Evolutionary conservation across 2,797 vertebrate genomes (phyloP).

Genomic region (Phalanger gymnotis): DNA sequence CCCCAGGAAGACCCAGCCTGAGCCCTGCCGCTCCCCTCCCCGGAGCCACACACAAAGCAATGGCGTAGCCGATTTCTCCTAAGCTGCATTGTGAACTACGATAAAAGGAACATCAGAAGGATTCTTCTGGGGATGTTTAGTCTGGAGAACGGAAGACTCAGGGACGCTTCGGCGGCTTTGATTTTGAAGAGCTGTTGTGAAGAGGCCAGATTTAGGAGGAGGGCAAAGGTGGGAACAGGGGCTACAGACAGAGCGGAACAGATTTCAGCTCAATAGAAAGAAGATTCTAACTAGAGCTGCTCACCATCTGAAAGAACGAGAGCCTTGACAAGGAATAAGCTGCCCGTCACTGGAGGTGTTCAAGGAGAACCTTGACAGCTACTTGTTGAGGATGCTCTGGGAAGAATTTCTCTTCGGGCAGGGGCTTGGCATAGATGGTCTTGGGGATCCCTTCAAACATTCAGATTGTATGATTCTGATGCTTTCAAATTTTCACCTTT

Average conservation of each 20-base stretch:
- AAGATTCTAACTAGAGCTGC: neutral
- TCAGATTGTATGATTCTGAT: neutral
- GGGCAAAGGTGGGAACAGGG: neutral
- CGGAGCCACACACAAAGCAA: rapidly evolving
- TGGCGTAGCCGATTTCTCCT: neutral
- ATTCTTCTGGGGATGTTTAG: neutral
- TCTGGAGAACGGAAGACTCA: neutral
- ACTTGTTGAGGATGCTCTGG: neutral
- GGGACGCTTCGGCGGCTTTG: neutral
- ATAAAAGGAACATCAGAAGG: neutral
- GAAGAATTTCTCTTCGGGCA: neutral
- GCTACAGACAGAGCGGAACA: neutral
- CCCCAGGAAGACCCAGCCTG: neutral
- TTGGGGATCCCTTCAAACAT: neutral
- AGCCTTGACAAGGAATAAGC: neutral
- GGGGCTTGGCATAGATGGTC: neutral
- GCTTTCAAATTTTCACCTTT: neutral
- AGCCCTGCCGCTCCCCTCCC: too few species aligned
- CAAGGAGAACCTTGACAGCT: neutral
- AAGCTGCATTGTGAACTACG: neutral
- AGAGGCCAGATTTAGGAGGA: neutral
- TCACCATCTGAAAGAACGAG: neutral
- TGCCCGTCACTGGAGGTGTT: neutral
- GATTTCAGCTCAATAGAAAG: neutral
- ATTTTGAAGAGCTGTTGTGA: neutral